Conservation (phyloP, 2,888 invertebrate species). For the Aphodius granarius region DNA sequence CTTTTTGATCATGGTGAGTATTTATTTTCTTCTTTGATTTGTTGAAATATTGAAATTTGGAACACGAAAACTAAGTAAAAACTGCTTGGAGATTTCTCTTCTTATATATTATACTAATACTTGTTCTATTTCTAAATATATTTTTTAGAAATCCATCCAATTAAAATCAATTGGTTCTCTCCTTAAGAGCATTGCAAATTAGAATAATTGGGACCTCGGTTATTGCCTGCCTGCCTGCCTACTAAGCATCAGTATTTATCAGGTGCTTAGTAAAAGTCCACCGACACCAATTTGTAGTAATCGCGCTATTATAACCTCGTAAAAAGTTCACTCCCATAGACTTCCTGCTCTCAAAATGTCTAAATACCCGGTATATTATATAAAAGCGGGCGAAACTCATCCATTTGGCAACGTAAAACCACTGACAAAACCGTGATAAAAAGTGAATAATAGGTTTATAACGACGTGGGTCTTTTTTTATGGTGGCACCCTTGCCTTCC, state of each 20-base stretch:
- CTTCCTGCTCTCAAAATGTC: not conserved
- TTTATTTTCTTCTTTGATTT: too few species aligned
- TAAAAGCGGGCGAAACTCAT: not conserved
- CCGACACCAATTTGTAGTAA: not conserved
- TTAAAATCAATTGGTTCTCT: not conserved
- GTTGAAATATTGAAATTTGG: too few species aligned
- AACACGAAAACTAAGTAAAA: not conserved
- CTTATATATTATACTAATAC: not conserved
- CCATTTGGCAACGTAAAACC: too few species aligned
- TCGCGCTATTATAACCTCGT: not conserved
- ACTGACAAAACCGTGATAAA: too few species aligned
- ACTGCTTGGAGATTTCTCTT: not conserved
- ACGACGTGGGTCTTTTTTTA: too few species aligned
- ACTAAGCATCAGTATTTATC: not conserved
- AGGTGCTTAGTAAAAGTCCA: not conserved
- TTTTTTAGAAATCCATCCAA: not conserved
- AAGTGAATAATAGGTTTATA: too few species aligned
- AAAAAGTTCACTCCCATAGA: not conserved
- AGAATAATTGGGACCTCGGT: not conserved
- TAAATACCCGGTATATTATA: not conserved
- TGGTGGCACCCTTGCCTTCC: too few species aligned
- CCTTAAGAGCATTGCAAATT: not conserved
- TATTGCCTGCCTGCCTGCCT: too few species aligned
- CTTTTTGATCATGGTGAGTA: too few species aligned
- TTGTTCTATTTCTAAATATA: not conserved